Percentiles rank a stretch among this genome's conserved stretches.
phyloP scores from a whole-genome alignment of 2,113 vertebrate genomes.

The Cololabis saira region DNA sequence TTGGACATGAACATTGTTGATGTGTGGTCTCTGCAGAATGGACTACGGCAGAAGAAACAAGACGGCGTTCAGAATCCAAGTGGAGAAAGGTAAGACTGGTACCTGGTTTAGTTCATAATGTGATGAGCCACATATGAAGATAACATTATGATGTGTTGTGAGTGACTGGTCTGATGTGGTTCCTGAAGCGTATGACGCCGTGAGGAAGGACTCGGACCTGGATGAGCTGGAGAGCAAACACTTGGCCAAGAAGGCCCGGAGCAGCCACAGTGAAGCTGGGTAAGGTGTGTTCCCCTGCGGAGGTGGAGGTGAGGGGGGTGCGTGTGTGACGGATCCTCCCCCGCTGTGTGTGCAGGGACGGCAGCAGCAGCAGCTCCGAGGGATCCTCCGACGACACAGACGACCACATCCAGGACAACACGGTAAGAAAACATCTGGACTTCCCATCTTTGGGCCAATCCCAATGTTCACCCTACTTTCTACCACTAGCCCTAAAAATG shows the following conservation, averaged over 20 bases:
- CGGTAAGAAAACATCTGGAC: constrained; percentile 74
- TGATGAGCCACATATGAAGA: too few relatives aligned
- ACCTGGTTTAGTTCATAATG: neutral
- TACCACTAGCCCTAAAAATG: too few relatives aligned
- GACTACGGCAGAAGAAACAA: constrained; percentile 95
- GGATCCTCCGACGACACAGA: constrained; percentile 84
- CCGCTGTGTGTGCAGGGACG: constrained; percentile 65
- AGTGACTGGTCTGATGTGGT: neutral
- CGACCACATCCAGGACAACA: constrained; percentile 75
- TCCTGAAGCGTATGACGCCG: constrained; percentile 83
- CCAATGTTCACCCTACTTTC: too few relatives aligned
- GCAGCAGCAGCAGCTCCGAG: constrained; percentile 77
- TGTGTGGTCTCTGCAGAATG: constrained; percentile 72
- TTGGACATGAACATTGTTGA: neutral
- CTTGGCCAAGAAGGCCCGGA: constrained; percentile 87
- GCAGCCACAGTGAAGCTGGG: constrained; percentile 78
- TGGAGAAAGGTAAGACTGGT: constrained; percentile 88
- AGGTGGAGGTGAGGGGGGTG: neutral
- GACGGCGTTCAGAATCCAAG: constrained; percentile 94
- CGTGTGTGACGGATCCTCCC: too few relatives aligned
- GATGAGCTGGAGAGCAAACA: constrained; percentile 84
- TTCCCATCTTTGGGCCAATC: too few relatives aligned
- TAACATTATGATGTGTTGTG: too few relatives aligned
- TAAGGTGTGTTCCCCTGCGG: constrained; percentile 57
- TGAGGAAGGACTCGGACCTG: constrained; percentile 83